Evolutionary conservation across 2,888 invertebrate species (phyloP).

Genomic region (Acanthacorydalis orientalis): DNA sequence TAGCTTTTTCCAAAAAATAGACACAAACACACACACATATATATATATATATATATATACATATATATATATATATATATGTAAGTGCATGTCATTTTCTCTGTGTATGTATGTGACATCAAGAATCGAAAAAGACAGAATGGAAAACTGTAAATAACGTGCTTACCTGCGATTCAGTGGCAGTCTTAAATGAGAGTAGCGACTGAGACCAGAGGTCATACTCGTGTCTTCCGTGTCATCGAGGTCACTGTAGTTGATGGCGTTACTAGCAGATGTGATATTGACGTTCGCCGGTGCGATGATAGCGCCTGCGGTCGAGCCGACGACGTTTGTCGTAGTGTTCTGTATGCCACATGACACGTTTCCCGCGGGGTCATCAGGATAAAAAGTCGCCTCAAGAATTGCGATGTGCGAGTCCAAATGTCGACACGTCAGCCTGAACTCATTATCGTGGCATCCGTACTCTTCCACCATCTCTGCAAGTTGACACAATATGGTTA

Average conservation of each 20-base stretch:
- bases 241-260: constrained; percentile 11
- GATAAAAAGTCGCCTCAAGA: constrained; percentile 42
- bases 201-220: constrained; percentile 14
- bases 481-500: constrained; percentile 16
- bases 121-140: constrained; percentile 1
- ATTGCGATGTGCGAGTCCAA: constrained; percentile 44
- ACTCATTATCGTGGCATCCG: constrained; percentile 39
- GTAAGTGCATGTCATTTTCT: background rate
- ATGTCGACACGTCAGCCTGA: constrained; percentile 44
- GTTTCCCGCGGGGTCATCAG: constrained; percentile 14
- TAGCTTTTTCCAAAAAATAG: background rate
- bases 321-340: background rate
- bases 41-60: too few species aligned
- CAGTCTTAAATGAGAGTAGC: constrained; percentile 27
- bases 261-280: background rate
- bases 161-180: constrained; percentile 36
- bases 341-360: constrained; percentile 1
- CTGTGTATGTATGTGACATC: background rate
- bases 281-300: background rate
- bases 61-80: background rate
- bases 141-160: constrained; percentile 2
- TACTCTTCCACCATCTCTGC: constrained; percentile 47
- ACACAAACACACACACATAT: background rate
- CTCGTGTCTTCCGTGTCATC: too few species aligned
- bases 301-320: background rate